Evolutionary conservation across 1,140 invertebrate species (phyloP), one percentile per base, ranked within the genome.

Genomic region (Armadillidium nasatum): DNA sequence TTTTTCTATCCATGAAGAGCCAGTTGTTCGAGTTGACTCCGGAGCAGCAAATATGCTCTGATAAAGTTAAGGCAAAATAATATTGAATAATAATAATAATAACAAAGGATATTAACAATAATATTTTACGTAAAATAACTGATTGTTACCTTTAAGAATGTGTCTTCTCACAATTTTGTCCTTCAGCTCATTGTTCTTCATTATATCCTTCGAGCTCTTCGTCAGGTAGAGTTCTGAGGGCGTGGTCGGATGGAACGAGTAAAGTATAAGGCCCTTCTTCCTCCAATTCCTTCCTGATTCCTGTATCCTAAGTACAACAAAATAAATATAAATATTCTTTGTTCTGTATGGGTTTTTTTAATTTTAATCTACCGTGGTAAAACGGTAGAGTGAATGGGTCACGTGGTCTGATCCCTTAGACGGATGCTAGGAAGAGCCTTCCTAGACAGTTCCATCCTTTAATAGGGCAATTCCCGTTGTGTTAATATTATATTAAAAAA

Each of bases 21-120:
- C 86, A 88, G 13, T 85, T 84, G 77, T 85, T 85, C 7, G 85
- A 85, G 69, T 86, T 86, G 60, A 89, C 86, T 46, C 88, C 88
- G 21, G 88, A 84, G 80, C 88, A 89, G 82, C 89, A 89, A n/a
- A 89, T 82, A 15, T 87, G 84, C 83, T 89, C 88, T 86, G 82
- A 10, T 82, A 83, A 76, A 76, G 54, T 21, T 74, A 79, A 77
- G 68, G 54, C 15, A 13, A 13, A 68, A 73, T 21, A n/a, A n/a
- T n/a, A n/a, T n/a, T n/a, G n/a, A n/a, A n/a, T n/a, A n/a, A 4
- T 4, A 4, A 33, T 19, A 22, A 15, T 13, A n/a, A n/a, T n/a
- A n/a, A n/a, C n/a, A n/a, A n/a, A n/a, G n/a, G n/a, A n/a, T n/a
- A n/a, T n/a, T n/a, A 33, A 33, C n/a, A 33, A 33, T 33, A 33